phyloP scores from a whole-genome alignment of 2,113 vertebrate species.

The Corythaeola cristata region DNA sequence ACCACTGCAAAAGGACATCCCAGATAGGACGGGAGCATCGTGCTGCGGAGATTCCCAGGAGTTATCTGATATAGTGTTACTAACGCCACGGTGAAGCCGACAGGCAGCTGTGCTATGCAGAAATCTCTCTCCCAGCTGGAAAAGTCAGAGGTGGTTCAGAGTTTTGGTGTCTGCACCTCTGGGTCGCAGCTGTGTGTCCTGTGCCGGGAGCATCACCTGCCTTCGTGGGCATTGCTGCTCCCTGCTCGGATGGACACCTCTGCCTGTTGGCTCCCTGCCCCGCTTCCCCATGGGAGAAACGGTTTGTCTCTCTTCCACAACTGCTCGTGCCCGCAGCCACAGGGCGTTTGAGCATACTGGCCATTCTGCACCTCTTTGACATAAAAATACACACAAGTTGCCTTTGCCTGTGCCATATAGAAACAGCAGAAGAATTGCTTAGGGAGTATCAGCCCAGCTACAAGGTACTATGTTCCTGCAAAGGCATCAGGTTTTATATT shows the following conservation, averaged over 20 bases:
- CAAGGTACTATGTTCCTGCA: accelerated
- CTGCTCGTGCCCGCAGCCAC: background rate
- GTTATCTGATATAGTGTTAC: background rate
- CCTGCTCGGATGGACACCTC: background rate
- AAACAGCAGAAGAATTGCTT: background rate
- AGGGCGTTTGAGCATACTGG: background rate
- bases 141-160: background rate
- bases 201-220: background rate
- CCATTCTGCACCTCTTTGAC: background rate
- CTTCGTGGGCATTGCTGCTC: background rate
- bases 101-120: background rate
- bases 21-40: accelerated
- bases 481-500: background rate
- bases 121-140: background rate
- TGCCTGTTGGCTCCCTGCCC: background rate
- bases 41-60: background rate
- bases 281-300: accelerated
- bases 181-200: background rate
- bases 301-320: background rate
- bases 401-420: background rate
- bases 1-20: background rate
- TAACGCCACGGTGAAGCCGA: background rate
- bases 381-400: background rate
- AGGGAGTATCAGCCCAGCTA: background rate
- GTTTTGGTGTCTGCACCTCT: background rate